A percentile compares a stretch with the other conserved stretches of the same genome.
These are phyloP conservation scores for Plagodis dolabraria DNA, from an alignment of 2,888 invertebrate genomes.

Conservation along the genomic window DNA sequence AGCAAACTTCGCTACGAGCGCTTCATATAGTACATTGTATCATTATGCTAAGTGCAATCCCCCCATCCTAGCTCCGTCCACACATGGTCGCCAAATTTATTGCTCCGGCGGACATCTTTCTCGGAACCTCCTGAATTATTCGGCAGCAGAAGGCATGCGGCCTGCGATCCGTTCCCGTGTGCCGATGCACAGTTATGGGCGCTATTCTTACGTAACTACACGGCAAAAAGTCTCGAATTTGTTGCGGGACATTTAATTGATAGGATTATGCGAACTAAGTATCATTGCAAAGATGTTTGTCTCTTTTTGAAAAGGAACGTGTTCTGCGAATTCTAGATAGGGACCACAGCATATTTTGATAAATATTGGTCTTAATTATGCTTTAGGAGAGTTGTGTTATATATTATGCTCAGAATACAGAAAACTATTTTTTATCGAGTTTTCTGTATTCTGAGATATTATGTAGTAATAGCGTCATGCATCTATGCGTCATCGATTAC, in stretches of 20 bases:
- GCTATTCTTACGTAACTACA: constrained; percentile 75
- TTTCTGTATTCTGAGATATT: too few relatives aligned
- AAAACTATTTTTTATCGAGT: too few relatives aligned
- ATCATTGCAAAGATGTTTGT: constrained; percentile 14
- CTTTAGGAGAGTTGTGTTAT: too few relatives aligned
- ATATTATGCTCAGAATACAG: too few relatives aligned
- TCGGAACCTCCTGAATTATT: constrained; percentile 78
- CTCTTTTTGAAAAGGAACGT: constrained; percentile 6
- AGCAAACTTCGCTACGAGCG: too few relatives aligned
- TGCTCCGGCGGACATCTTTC: constrained; percentile 65
- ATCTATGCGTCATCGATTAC: too few relatives aligned
- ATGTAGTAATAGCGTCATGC: too few relatives aligned
- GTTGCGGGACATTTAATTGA: constrained; percentile 43
- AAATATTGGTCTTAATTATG: not conserved
- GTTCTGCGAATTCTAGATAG: constrained; percentile 5
- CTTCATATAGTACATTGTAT: too few relatives aligned
- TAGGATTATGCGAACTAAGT: constrained; percentile 13
- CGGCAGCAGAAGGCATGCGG: constrained; percentile 68
- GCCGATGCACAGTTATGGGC: constrained; percentile 76
- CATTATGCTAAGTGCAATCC: not conserved
- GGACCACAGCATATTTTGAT: not conserved
- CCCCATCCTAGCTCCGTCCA: constrained; percentile 31
- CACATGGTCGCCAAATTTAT: constrained; percentile 63
- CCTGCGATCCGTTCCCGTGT: constrained; percentile 60
- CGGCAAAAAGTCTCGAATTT: constrained; percentile 35